Percentiles rank a stretch among this genome's conserved stretches.
phyloP scores from a whole-genome alignment of 2,888 invertebrate genomes.

The Junonia oenone region DNA sequence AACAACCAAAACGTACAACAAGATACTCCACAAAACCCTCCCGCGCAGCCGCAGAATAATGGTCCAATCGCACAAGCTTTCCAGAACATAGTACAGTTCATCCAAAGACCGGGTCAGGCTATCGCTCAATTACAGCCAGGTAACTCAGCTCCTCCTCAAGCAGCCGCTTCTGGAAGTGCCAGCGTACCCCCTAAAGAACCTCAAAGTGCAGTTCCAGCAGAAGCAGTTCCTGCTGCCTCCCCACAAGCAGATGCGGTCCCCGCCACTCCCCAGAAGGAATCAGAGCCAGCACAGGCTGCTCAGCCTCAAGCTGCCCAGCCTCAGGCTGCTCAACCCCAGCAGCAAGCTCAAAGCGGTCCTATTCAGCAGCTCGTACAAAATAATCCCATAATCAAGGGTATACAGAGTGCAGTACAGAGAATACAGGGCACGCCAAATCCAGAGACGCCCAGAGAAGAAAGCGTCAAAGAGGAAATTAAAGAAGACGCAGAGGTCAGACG shows the following conservation, averaged over 20 bases:
- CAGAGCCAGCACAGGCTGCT: constrained; percentile 14
- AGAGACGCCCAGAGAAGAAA: constrained; percentile 45
- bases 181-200: background rate
- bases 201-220: constrained; percentile 7
- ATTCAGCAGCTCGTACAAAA: constrained; percentile 47
- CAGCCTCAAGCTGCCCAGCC: constrained; percentile 7
- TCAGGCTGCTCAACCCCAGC: constrained; percentile 7
- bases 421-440: constrained; percentile 42
- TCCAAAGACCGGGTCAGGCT: constrained; percentile 16
- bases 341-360: constrained; percentile 32
- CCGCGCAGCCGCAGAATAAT: constrained; percentile 9
- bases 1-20: constrained; percentile 16
- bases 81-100: constrained; percentile 33
- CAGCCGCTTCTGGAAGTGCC: background rate
- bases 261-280: constrained; percentile 1
- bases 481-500: constrained; percentile 31
- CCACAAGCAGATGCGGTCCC: constrained; percentile 5
- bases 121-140: constrained; percentile 11
- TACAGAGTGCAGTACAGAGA: constrained; percentile 45
- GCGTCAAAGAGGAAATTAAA: constrained; percentile 21
- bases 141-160: constrained; percentile 1
- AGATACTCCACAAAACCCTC: constrained; percentile 12
- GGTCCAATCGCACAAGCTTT: constrained; percentile 32
- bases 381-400: constrained; percentile 46
- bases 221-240: constrained; percentile 4